Base-by-base conservation (phyloP, 2,797 vertebrate species). In the Lepilemur ruficaudatus region DNA sequence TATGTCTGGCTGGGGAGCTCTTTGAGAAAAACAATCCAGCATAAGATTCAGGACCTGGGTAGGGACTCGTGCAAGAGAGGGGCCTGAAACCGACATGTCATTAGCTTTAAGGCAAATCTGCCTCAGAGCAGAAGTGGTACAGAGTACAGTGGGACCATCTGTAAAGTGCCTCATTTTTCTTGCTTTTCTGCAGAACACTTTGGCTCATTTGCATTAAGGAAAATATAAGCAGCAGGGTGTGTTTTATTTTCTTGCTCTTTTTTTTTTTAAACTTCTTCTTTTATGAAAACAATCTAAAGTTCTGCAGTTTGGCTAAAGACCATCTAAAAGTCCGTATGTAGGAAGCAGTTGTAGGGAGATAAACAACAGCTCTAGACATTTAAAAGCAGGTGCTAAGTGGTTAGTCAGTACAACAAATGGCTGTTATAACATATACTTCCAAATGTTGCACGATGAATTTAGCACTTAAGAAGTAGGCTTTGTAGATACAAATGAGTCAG, bases 331-430 rank as follows among this genome's bases (percentile, higher is more conserved):
- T 63, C 61, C 61, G 13, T 63, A 63, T 63, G 61, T 63, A 63
- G 30, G 61, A 32, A 63, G 61, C 83, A 90, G 61, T 70, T 91
- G 55, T 35, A 83, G 46, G 73, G 48, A 75, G 59, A 89, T 57
- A 88, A 95, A 55, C 50, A 95, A 73, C 41, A 78, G 59, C 50
- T 28, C 41, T 70, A 52, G 67, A 73, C 14, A 35, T 30, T 91
- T 25, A 61, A 63, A 93, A 92, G 75, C 57, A 95, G 95, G 65
- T 80, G 52, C 69, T 76, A 46, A 69, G 67, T 79, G 78, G 43
- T 43, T 92, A 81, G 78, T 88, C 48, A 38, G n/a, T 23, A 67
- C 57, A 84, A 78, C 76, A 88, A 94, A 96, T 65, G 17, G 46
- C 43, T 88, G 80, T 70, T 50, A 76, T 69, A 75, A 61, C 67